phyloP scores from a whole-genome alignment of 2,888 invertebrate genomes.

The Synergus laeviventris region DNA sequence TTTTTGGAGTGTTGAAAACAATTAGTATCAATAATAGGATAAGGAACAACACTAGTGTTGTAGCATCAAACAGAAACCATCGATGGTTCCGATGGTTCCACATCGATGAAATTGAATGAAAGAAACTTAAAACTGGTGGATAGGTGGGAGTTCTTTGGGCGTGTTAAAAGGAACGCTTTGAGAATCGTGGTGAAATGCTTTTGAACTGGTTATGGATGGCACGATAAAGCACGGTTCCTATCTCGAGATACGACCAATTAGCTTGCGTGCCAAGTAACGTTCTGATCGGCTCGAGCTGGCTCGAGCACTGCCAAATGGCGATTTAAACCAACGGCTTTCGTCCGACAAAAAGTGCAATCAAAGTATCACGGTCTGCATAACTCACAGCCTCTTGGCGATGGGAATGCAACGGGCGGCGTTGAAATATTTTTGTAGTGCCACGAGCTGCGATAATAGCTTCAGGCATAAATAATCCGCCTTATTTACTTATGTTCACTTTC shows the following conservation, averaged over 20 bases:
- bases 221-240: constrained; percentile 66
- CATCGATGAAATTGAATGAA: neutral
- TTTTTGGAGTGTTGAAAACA: too few species aligned
- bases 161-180: constrained; percentile 8
- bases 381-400: constrained; percentile 35
- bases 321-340: constrained; percentile 56
- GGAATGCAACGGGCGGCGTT: constrained; percentile 27
- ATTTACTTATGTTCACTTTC: constrained; percentile 33
- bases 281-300: constrained; percentile 55
- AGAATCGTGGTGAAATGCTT: constrained; percentile 53
- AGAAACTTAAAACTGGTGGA: neutral
- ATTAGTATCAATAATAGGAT: too few species aligned
- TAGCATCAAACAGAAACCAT: too few species aligned
- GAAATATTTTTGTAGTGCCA: constrained; percentile 30
- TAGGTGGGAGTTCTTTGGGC: neutral
- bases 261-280: constrained; percentile 67
- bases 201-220: constrained; percentile 66
- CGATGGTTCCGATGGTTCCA: too few species aligned
- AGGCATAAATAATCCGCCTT: constrained; percentile 15
- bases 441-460: constrained; percentile 18
- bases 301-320: constrained; percentile 60
- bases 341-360: constrained; percentile 38
- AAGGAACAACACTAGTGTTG: too few species aligned
- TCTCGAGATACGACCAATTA: constrained; percentile 71
- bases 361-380: constrained; percentile 35